Evolutionary conservation across 1,140 invertebrate genomes (phyloP).

Genomic region (Propsilocerus akamusi): DNA sequence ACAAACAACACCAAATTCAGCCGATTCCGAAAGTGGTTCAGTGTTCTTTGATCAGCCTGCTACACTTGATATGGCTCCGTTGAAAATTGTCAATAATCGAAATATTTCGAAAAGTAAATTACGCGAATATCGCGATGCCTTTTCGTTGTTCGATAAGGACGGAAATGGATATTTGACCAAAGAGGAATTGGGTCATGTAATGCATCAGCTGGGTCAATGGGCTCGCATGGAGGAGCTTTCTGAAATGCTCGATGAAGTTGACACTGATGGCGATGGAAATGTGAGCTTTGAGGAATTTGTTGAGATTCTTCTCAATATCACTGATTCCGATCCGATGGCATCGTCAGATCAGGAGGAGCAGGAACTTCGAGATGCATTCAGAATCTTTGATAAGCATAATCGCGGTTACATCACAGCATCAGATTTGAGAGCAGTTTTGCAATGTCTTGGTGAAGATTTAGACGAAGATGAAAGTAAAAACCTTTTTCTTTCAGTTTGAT

Average conservation of each 20-base stretch:
- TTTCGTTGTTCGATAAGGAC: constrained; percentile 76
- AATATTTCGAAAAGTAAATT: no score
- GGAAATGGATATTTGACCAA: constrained; percentile 76
- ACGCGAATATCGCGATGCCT: constrained; percentile 76
- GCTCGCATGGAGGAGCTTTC: constrained; percentile 63
- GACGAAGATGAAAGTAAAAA: constrained; percentile 74
- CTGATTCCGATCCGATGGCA: constrained; percentile 32
- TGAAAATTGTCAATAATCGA: no score
- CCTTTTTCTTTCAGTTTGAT: neutral
- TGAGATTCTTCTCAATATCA: constrained; percentile 71
- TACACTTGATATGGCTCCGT: no score
- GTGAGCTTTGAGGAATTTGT: constrained; percentile 87
- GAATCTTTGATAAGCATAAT: constrained; percentile 75
- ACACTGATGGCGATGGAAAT: constrained; percentile 77
- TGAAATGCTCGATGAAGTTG: constrained; percentile 78
- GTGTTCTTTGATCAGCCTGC: no score
- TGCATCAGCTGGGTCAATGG: constrained; percentile 69
- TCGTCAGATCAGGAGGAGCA: constrained; percentile 59
- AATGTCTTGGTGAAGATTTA: constrained; percentile 67
- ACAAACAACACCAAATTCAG: no score
- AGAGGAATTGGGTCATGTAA: constrained; percentile 65
- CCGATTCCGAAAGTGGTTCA: no score
- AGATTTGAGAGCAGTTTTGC: constrained; percentile 60
- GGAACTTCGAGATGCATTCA: constrained; percentile 71
- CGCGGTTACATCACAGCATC: constrained; percentile 72